phyloP scores from a whole-genome alignment of 2,113 vertebrate genomes.

The Pao palembangensis region DNA sequence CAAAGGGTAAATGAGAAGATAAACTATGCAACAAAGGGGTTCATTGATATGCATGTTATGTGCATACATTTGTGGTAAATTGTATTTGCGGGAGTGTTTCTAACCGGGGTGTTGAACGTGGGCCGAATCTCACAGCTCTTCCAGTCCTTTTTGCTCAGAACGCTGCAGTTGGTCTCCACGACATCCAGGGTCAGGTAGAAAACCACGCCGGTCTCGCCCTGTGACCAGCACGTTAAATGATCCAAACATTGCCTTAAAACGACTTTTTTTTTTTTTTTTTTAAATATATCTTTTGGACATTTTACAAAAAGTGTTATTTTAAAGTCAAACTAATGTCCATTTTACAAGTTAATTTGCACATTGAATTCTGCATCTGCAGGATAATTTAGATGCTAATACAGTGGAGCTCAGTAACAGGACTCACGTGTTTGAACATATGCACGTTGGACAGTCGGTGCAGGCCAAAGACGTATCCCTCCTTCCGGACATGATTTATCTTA shows the following conservation, averaged over 20 bases:
- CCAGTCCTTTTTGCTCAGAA: constrained; percentile 67
- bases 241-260: background rate
- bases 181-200: constrained; percentile 73
- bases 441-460: constrained; percentile 67
- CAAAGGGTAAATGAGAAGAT: background rate
- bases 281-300: too few relatives aligned
- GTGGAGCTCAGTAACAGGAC: constrained; percentile 6
- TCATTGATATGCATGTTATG: background rate
- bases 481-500: constrained; percentile 70
- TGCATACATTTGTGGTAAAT: background rate
- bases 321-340: too few relatives aligned
- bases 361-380: background rate
- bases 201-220: constrained; percentile 58
- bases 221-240: constrained; percentile 1
- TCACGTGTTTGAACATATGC: constrained; percentile 61
- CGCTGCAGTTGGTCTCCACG: constrained; percentile 74
- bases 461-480: constrained; percentile 65
- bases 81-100: constrained; percentile 12
- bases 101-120: constrained; percentile 42
- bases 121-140: constrained; percentile 60
- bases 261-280: too few relatives aligned
- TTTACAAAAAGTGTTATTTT: too few relatives aligned
- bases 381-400: too few relatives aligned
- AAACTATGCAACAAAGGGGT: background rate
- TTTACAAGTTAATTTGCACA: background rate